Evolutionary conservation across 1,140 invertebrate species (phyloP).

Genomic region (Lepidurus couesii): DNA sequence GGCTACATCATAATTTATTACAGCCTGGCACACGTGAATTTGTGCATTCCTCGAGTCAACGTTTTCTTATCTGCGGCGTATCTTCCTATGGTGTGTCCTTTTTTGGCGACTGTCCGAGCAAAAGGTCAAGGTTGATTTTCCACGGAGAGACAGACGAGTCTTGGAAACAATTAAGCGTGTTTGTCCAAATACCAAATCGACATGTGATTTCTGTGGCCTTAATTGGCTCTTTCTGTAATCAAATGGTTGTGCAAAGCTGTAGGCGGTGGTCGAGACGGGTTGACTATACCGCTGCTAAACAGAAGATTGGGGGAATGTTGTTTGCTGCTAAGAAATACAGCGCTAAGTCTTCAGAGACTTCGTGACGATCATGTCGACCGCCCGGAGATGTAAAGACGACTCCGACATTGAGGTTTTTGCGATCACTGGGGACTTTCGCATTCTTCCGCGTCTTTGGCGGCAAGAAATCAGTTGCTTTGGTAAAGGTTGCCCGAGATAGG

Average conservation of each 20-base stretch:
- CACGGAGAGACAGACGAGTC: neutral
- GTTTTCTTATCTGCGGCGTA: neutral
- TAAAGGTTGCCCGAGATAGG: neutral
- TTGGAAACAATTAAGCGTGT: neutral
- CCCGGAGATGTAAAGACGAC: neutral
- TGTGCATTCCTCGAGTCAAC: neutral
- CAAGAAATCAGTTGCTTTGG: neutral
- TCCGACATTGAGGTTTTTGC: neutral
- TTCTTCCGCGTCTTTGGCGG: constrained; percentile 3
- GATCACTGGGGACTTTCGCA: neutral
- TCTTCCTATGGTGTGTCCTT: neutral
- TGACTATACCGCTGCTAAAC: neutral
- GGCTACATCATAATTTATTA: too few relatives aligned
- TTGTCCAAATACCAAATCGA: neutral
- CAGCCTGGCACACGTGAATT: neutral
- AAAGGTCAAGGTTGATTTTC: neutral
- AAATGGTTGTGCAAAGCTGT: neutral
- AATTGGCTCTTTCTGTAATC: neutral
- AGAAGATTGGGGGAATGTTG: neutral
- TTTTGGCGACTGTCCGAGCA: neutral
- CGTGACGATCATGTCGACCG: neutral
- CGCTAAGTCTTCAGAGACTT: neutral
- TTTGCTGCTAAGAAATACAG: neutral
- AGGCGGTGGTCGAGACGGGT: neutral
- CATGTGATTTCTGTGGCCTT: neutral